Evolutionary conservation across 2,797 vertebrate species (phyloP), one percentile per base, ranked within the genome.

Genomic region (Lepilemur ruficaudatus): DNA sequence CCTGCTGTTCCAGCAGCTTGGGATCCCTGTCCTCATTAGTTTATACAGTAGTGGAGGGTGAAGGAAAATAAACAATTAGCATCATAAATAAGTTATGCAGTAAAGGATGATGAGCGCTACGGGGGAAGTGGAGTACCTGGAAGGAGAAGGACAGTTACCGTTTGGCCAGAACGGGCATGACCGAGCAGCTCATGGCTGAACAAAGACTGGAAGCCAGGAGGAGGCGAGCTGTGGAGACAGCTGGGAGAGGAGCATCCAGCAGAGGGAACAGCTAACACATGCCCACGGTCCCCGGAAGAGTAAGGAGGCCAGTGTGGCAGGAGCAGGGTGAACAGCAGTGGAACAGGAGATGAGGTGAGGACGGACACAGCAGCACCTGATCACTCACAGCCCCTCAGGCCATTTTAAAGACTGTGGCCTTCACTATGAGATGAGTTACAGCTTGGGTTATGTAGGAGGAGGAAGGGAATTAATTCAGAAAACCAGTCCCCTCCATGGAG

Each of bases 181-280:
- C 0, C 5, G 35, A 67, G 61, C 63, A 70, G 43, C 46, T n/a
- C n/a, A 46, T 1, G 13, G 41, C 0, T 48, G 52, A 81, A 90
- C 9, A 18, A 70, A 73, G 32, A n/a, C 23, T 2, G 35, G 38
- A 35, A 76, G 5, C 61, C 25, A 18, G 8, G 55, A 61, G n/a
- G 25, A 14, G 20, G 30, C 0, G 30, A 59, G 73, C 25, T 2
- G 4, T 0, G 5, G 65, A 69, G 59, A 61, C 1, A 17, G 5
- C 7, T 23, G 10, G 15, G 67, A 90, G 43, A 82, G 48, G 30
- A 69, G 2, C 32, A 0, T 3, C 7, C 1, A 7, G 15, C 4
- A 75, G 52, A 38, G 23, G 23, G 9, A 75, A 78, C 0, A 7
- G 35, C 48, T 35, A 1, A 8, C 4, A 35, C 2, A 15, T 4